Conservation (phyloP, 1,140 invertebrate genomes). For the Lucilia cuprina region DNA sequence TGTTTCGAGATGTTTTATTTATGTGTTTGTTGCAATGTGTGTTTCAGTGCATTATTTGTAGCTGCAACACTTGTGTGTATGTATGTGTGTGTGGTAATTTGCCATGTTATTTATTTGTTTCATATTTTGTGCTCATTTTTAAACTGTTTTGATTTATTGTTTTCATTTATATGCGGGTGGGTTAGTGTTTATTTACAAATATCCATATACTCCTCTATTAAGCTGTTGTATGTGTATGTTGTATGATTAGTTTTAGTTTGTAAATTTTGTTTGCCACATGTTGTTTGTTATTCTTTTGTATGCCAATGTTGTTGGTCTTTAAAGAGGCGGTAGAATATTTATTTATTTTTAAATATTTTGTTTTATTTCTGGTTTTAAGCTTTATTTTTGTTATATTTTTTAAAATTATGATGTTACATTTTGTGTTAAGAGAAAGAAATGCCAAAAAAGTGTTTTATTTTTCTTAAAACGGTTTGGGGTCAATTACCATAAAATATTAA, state of each 20-base stretch:
- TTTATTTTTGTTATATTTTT: background rate
- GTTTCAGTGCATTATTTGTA: background rate
- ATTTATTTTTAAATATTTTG: background rate
- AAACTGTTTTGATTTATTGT: slow-evolving; percentile 6
- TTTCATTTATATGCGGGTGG: slow-evolving; percentile 2
- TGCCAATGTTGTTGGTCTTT: background rate
- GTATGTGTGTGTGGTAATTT: background rate
- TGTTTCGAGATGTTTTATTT: background rate
- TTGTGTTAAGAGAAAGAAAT: background rate
- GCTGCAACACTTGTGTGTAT: background rate
- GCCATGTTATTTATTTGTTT: slow-evolving; percentile 11
- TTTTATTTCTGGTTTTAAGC: background rate
- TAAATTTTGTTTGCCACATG: background rate
- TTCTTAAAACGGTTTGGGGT: background rate
- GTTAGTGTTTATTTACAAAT: background rate
- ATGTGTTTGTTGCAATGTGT: background rate
- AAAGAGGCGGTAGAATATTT: background rate
- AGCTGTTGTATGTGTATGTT: background rate
- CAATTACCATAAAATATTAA: background rate
- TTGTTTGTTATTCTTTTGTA: background rate
- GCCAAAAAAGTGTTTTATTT: background rate
- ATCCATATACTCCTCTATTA: background rate
- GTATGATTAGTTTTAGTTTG: background rate
- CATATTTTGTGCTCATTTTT: slow-evolving; percentile 17
- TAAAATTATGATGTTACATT: slow-evolving; percentile 13